phyloP scores from a whole-genome alignment of 2,113 vertebrate genomes.

The Poicephalus meyeri region DNA sequence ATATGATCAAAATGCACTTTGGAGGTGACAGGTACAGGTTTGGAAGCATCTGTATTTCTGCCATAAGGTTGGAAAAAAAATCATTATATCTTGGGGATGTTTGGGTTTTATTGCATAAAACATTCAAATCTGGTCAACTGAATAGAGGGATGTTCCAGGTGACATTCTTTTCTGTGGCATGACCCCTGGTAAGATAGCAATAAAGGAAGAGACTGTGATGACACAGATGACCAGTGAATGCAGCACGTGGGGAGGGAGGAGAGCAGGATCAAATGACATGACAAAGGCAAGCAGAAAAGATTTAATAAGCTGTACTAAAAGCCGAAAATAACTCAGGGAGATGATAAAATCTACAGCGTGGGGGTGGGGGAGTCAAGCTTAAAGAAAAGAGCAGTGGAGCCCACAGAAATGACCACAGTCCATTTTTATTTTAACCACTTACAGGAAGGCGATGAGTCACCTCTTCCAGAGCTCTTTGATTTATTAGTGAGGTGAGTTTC shows the following conservation, averaged over 20 bases:
- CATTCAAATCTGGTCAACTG: background rate
- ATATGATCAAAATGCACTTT: background rate
- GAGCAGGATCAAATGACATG: background rate
- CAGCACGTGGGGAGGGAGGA: background rate
- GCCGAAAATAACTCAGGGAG: background rate
- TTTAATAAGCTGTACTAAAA: background rate
- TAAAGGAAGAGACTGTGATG: background rate
- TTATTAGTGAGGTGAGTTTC: slow-evolving; percentile 28
- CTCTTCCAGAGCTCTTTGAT: slow-evolving; percentile 15
- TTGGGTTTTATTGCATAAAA: background rate
- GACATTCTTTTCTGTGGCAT: background rate
- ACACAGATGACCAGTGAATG: background rate
- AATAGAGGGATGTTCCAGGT: background rate
- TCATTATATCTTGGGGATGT: background rate
- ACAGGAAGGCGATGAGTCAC: slow-evolving; percentile 47
- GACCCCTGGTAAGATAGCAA: background rate
- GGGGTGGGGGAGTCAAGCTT: background rate
- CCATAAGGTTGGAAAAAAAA: background rate
- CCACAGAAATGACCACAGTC: slow-evolving; percentile 19
- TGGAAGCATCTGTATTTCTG: background rate
- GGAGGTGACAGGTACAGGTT: background rate
- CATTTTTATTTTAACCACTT: slow-evolving; percentile 5
- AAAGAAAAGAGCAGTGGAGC: background rate
- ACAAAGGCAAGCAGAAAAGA: background rate
- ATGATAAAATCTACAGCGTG: slow-evolving; percentile 1